Base-by-base conservation (phyloP, 2,113 vertebrate genomes). In the Poeciliopsis occidentalis region DNA sequence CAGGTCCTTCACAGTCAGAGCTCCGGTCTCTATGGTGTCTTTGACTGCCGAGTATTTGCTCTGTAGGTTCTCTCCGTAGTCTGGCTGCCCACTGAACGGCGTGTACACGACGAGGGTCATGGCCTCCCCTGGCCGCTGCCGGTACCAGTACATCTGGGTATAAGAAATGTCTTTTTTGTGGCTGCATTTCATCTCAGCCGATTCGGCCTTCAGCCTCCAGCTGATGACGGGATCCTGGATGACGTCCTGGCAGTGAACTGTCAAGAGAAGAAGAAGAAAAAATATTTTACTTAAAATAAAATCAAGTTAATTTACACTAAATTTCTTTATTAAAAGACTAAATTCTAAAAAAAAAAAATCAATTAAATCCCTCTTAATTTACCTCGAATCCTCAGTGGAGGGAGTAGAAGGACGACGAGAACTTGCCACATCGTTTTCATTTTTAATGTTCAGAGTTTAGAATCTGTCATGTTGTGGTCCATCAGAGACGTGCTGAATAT, bases 121-220 rank as follows among this genome's bases (percentile, higher is more conserved):
- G 60, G 27, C 47, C 44, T 86, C 34, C 13, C 83, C 85, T 32
- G 75, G 78, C 64, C 64, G 64, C 64, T 89, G 83, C 8, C 61
- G 67, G 75, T 67, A 90, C 83, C 86, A 88, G 86, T 88, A 80
- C 84, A 88, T 86, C 71, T 86, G 73, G 10, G 0, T 15, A 39
- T 86, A n/a, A 44, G 0, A 0, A 4, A 2, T 1, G 3, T 84
- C 83, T 82, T 69, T 87, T 3, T 44, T 88, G 68, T 88, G 86
- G 37, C 85, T 88, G 75, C 83, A 88, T 54, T 83, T 85, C 69
- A 87, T 84, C 19, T 88, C 54, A 26, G 73, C 81, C 37, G 80
- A 67, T 31, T 44, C 34, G 1, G 64, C 75, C 13, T 30, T 51
- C 19, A 2, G 44, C 54, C 29, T 76, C 80, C 73, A 78, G 4